Conservation (phyloP, 2,797 vertebrate species). For the Bovichtus diacanthus region DNA sequence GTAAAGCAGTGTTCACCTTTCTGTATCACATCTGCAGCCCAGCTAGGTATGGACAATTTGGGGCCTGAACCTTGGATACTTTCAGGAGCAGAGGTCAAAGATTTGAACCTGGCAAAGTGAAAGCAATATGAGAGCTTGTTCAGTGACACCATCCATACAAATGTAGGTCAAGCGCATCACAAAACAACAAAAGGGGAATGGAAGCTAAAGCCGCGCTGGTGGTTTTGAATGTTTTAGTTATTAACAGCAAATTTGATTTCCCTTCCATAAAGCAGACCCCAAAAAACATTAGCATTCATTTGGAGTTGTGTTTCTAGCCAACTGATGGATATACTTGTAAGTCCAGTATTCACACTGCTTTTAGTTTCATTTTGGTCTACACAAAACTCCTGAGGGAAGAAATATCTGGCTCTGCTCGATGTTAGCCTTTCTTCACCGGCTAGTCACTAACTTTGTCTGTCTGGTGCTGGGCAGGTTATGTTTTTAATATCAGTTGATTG, state of each 20-base stretch:
- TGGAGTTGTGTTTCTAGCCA: not conserved
- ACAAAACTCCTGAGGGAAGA: not conserved
- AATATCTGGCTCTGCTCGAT: no score
- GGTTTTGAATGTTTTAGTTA: not conserved
- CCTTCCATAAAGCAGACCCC: not conserved
- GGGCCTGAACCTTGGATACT: not conserved
- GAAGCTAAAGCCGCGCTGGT: not conserved
- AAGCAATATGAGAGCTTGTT: not conserved
- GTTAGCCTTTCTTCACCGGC: not conserved
- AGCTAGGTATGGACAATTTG: not conserved
- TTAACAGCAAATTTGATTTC: not conserved
- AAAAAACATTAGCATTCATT: no score
- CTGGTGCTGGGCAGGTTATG: not conserved
- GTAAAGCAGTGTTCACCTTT: not conserved
- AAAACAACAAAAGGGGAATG: not conserved
- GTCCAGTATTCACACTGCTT: no score
- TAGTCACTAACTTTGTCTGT: not conserved
- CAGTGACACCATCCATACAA: not conserved
- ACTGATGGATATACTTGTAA: not conserved
- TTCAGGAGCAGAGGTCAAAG: slow-evolving; percentile 4
- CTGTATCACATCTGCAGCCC: not conserved
- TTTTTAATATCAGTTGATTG: no score
- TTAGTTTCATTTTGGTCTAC: not conserved
- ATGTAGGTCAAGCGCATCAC: not conserved
- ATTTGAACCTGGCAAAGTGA: not conserved